A percentile compares a stretch with the other conserved stretches of the same genome.
These are phyloP conservation scores for Dysmachus trigonus DNA, from an alignment of 2,888 invertebrate genomes.

Conservation along the genomic window DNA sequence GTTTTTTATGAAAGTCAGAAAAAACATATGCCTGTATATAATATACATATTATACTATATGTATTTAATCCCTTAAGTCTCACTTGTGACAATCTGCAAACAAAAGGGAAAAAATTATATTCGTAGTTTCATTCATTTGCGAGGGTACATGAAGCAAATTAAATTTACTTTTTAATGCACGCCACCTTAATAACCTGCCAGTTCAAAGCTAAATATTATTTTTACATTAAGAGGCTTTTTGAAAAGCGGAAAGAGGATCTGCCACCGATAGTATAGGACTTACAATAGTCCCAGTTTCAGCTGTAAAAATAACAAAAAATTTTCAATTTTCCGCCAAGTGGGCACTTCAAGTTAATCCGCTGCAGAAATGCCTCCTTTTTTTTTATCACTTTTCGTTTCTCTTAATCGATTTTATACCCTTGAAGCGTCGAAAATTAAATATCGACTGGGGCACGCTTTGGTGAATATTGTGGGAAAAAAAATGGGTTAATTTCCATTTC, in stretches of 20 bases:
- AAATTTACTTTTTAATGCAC: not conserved
- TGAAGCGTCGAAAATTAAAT: not conserved
- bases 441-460: not conserved
- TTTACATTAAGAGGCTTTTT: not conserved
- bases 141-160: not conserved
- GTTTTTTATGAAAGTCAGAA: not conserved
- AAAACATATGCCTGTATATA: not conserved
- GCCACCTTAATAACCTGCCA: not conserved
- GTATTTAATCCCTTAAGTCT: not conserved
- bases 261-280: not conserved
- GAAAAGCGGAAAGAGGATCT: not conserved
- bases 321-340: not conserved
- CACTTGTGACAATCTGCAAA: not conserved
- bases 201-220: not conserved
- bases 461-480: not conserved
- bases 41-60: not conserved
- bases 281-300: not conserved
- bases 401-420: not conserved
- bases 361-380: not conserved
- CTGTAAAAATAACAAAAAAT: not conserved
- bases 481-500: slow-evolving; percentile 3
- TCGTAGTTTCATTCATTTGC: not conserved
- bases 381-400: slow-evolving; percentile 11
- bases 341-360: not conserved
- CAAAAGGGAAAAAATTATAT: not conserved